Evolutionary conservation across 1,140 invertebrate genomes (phyloP).

Genomic region (Drosophila littoralis): DNA sequence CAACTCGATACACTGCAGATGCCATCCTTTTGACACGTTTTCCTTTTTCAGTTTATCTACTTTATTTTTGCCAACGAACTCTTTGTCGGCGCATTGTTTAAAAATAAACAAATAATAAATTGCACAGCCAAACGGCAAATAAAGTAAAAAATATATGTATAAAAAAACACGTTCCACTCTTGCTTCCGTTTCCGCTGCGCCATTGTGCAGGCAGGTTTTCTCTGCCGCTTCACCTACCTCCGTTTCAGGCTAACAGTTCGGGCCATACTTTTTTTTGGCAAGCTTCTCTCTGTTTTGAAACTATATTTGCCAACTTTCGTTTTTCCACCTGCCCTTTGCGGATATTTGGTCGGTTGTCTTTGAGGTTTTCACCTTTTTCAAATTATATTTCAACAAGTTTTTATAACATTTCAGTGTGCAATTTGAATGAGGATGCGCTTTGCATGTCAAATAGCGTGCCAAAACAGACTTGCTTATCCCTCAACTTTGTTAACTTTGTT

Average conservation of each 20-base stretch:
- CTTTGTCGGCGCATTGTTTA: not conserved
- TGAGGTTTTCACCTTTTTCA: constrained; percentile 12
- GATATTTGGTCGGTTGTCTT: constrained; percentile 15
- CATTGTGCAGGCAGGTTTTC: constrained; percentile 73
- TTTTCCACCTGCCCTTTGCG: not conserved
- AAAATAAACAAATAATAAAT: constrained; percentile 49
- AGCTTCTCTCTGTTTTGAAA: constrained; percentile 26
- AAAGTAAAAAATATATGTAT: constrained; percentile 20
- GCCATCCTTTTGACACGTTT: constrained; percentile 49
- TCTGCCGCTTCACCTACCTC: constrained; percentile 23
- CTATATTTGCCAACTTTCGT: constrained; percentile 14
- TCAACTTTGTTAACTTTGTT: constrained; percentile 10
- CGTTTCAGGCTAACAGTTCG: constrained; percentile 10
- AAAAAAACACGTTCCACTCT: constrained; percentile 62
- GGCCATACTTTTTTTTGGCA: constrained; percentile 23
- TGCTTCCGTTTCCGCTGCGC: constrained; percentile 84
- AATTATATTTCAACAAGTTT: constrained; percentile 49
- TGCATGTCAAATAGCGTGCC: constrained; percentile 29
- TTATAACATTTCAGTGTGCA: constrained; percentile 38
- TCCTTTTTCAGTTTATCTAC: constrained; percentile 47
- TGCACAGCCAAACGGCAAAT: constrained; percentile 9
- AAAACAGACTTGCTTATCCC: constrained; percentile 11
- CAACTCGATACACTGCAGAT: constrained; percentile 45
- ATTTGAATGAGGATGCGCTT: constrained; percentile 32
- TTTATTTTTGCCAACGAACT: constrained; percentile 24